Conservation (phyloP, 1,140 invertebrate species). For the Bombus vancouverensis region DNA sequence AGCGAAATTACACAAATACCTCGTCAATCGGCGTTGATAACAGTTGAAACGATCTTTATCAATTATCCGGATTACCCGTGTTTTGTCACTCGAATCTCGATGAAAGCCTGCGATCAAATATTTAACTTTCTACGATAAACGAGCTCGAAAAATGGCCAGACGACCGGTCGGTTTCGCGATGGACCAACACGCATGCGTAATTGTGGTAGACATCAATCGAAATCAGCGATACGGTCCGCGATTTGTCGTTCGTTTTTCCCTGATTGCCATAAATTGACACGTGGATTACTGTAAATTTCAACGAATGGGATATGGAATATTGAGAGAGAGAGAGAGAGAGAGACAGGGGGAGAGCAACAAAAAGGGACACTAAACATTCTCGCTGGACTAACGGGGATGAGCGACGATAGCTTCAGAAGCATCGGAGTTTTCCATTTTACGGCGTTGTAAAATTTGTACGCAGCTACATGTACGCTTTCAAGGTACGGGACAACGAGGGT, state of each 20-base stretch:
- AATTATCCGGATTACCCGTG: background rate
- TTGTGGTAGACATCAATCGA: background rate
- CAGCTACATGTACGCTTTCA: too few species aligned
- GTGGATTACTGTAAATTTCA: background rate
- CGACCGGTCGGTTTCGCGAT: background rate
- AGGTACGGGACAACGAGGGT: background rate
- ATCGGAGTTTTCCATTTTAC: background rate
- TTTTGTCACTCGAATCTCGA: background rate
- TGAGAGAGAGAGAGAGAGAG: accelerated
- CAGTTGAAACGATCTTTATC: background rate
- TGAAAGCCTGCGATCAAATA: constrained; percentile 20
- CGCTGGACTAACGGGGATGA: background rate
- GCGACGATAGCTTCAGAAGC: too few species aligned
- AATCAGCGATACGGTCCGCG: background rate
- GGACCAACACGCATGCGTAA: too few species aligned
- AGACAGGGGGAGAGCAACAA: background rate
- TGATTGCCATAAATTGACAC: background rate
- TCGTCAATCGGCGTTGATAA: background rate
- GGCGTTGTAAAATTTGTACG: constrained; percentile 7
- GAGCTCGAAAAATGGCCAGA: background rate
- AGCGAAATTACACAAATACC: background rate
- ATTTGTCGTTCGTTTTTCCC: background rate
- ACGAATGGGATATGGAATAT: background rate
- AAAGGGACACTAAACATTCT: background rate
- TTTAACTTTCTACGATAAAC: constrained; percentile 10